A percentile compares a stretch with the other conserved stretches of the same genome.
Conservation (phyloP, 2,113 vertebrate genomes). For the Mormyrus iriodes region DNA sequence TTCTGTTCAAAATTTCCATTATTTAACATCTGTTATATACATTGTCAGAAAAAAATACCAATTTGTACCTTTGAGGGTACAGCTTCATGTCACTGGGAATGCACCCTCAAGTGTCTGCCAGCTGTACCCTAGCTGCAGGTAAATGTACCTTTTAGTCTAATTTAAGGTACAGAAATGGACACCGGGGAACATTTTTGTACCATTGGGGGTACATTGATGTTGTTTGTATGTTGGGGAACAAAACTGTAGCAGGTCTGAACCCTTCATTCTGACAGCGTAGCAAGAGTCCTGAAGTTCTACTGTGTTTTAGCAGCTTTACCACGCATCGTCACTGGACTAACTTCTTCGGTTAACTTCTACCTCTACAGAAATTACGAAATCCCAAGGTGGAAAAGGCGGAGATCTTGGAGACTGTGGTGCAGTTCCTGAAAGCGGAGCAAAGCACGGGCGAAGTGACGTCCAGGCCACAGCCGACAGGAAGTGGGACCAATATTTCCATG, state of each 20-base stretch:
- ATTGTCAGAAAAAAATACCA: no score
- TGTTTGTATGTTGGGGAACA: not conserved
- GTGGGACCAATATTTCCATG: no score
- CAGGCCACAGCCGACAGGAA: not conserved
- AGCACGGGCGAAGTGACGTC: not conserved
- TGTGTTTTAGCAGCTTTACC: not conserved
- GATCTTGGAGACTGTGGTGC: constrained; percentile 75
- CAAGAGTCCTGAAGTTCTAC: not conserved
- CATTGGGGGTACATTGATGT: not conserved
- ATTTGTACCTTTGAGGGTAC: no score
- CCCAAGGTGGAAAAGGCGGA: constrained; percentile 85
- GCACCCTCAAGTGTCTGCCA: not conserved
- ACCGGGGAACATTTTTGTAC: not conserved
- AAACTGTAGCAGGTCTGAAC: not conserved
- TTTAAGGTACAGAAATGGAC: not conserved
- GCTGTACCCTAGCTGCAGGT: not conserved
- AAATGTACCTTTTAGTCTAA: not conserved
- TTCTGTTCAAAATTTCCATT: not conserved
- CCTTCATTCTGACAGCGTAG: not conserved
- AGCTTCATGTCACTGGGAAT: no score
- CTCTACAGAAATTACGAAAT: constrained; percentile 70
- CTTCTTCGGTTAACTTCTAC: not conserved
- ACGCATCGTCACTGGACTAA: not conserved
- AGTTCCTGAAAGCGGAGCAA: constrained; percentile 51
- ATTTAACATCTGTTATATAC: not conserved